Base-by-base conservation (phyloP, 2,113 vertebrate genomes). In the Acanthisitta chloris region DNA sequence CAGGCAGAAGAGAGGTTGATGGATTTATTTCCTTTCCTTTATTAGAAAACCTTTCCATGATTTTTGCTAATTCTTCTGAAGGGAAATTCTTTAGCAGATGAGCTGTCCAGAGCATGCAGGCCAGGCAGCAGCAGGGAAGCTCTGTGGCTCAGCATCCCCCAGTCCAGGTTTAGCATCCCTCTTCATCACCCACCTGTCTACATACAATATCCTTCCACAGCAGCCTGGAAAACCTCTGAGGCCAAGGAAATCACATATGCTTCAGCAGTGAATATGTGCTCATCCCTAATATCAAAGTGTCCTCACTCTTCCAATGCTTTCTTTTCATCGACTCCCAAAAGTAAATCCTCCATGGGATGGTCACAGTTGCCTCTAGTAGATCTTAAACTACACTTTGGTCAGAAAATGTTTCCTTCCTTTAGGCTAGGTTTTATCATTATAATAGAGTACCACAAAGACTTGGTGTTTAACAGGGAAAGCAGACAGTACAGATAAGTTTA, bases 1-100 rank as follows among this genome's bases (percentile, higher is more conserved):
- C 64, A 93, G 40, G 48, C 51, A 86, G 59, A 93, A 70, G 14
- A 71, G 64, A 81, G 14, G 16, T 33, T 81, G 73, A 74, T 79
- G 57, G 86, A 77, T 93, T 90, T 88, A 61, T 52, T 95, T 55
- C n/a, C 46, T 81, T 62, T 85, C 15, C 34, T 80, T 81, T 89
- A 54, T 52, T 67, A 72, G 45, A 52, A 94, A 95, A 78, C n/a
- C 8, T 81, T 90, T 83, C 55, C 59, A 42, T 74, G 64, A 67
- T 92, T 90, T 66, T 11, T 24, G 82, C 28, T 46, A 31, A 79
- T 80, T 61, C 48, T 86, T 54, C 71, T 52, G 21, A 67, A 74
- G 48, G 29, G 48, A 93, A 86, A 23, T 42, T 78, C 67, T 74
- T 55, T n/a, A 81, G 40, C 18, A 62, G 57, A 87, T 2, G 2